Conservation (phyloP, 2,113 vertebrate species). For the Alexandromys fortis region DNA sequence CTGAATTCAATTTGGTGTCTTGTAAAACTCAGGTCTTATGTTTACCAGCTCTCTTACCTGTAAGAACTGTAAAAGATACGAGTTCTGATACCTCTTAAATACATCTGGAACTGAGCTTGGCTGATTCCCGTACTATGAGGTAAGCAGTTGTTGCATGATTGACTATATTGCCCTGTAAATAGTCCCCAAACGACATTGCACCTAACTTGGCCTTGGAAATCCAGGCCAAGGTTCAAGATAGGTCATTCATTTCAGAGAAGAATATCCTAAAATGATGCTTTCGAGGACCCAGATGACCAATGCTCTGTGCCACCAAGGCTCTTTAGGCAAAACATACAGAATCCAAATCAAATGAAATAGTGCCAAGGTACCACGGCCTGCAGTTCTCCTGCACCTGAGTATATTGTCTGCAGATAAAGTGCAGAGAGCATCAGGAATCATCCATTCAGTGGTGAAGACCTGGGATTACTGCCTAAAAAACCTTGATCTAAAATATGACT, state of each 20-base stretch:
- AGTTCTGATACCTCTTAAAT: slow-evolving; percentile 62
- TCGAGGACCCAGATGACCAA: not conserved
- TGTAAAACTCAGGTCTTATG: slow-evolving; percentile 49
- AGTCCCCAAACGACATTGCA: slow-evolving; percentile 60
- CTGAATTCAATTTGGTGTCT: slow-evolving; percentile 64
- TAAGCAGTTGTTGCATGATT: slow-evolving; percentile 44
- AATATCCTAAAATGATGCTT: not conserved
- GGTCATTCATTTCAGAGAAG: not conserved
- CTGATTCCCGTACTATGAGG: slow-evolving; percentile 40
- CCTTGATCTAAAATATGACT: not conserved
- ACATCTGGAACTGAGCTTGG: slow-evolving; percentile 57
- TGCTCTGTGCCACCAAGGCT: not conserved
- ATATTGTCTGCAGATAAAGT: not conserved
- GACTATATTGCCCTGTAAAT: slow-evolving; percentile 48
- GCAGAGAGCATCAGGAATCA: not conserved
- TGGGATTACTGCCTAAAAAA: not conserved
- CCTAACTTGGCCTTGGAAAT: slow-evolving; percentile 1
- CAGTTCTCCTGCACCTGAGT: not conserved
- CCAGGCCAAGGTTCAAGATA: slow-evolving; percentile 52
- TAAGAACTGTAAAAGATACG: slow-evolving; percentile 71
- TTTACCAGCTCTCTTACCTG: slow-evolving; percentile 63
- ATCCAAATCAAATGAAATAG: not conserved
- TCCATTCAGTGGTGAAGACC: not conserved
- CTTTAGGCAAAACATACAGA: not conserved
- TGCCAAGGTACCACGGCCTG: not conserved